A percentile compares a stretch with the other conserved stretches of the same genome.
phyloP scores from a whole-genome alignment of 2,113 vertebrate genomes.

The Hipposideros armiger region DNA sequence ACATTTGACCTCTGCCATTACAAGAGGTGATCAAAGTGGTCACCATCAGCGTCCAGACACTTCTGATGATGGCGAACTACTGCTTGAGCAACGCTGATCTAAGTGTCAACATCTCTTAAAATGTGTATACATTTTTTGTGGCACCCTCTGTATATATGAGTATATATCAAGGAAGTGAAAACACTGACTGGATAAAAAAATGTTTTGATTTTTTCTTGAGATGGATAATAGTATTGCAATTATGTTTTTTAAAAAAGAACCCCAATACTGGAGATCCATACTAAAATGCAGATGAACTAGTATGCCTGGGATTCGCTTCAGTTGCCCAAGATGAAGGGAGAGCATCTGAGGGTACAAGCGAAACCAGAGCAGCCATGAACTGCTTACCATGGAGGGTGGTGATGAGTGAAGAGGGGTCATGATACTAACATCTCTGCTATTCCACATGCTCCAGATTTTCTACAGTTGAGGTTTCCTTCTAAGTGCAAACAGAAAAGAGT shows the following conservation, averaged over 20 bases:
- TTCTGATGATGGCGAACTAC: too few relatives aligned
- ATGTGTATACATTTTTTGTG: too few relatives aligned
- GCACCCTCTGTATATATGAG: too few relatives aligned
- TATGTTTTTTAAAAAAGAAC: not conserved
- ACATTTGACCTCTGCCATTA: too few relatives aligned
- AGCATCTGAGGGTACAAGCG: not conserved
- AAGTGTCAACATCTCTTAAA: too few relatives aligned
- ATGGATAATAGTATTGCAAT: not conserved
- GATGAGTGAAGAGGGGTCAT: not conserved
- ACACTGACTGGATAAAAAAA: not conserved
- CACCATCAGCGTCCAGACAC: too few relatives aligned
- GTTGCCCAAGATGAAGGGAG: not conserved
- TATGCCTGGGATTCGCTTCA: not conserved
- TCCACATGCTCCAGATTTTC: not conserved
- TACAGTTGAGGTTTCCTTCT: not conserved
- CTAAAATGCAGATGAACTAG: not conserved
- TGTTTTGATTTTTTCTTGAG: not conserved
- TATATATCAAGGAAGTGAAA: not conserved
- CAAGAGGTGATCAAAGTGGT: too few relatives aligned
- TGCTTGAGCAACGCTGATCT: too few relatives aligned
- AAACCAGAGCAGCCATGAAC: not conserved
- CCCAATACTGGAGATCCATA: not conserved
- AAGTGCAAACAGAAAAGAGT: not conserved
- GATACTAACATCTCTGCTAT: not conserved
- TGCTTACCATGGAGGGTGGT: fast-evolving